Conservation (phyloP, 2,888 invertebrate species). For the Linnaemya tessellans region DNA sequence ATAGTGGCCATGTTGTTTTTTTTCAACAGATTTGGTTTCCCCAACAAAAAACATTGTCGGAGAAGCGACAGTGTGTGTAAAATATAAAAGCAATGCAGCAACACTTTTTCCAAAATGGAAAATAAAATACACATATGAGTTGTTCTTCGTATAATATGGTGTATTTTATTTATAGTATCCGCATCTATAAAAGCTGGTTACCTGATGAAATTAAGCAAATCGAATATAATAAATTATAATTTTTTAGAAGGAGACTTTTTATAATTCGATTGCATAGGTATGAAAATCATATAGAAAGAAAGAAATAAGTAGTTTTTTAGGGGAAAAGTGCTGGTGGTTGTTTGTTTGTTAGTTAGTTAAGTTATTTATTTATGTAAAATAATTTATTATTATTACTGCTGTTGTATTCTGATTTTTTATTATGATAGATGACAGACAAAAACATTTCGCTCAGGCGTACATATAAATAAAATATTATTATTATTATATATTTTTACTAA, state of each 20-base stretch:
- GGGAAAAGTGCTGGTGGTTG: background rate
- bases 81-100: slow-evolving; percentile 6
- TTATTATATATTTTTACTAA: background rate
- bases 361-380: slow-evolving; percentile 54
- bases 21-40: slow-evolving; percentile 72
- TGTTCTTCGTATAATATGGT: slow-evolving; percentile 28
- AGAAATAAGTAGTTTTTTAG: background rate
- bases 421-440: background rate
- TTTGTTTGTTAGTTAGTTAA: too few species aligned
- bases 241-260: slow-evolving; percentile 78
- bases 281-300: slow-evolving; percentile 5
- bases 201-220: slow-evolving; percentile 83
- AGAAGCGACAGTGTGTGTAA: slow-evolving; percentile 4
- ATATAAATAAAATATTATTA: background rate
- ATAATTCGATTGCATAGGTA: background rate
- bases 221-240: slow-evolving; percentile 84
- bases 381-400: slow-evolving; percentile 39
- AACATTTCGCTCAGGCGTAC: background rate
- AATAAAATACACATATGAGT: slow-evolving; percentile 14
- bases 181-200: slow-evolving; percentile 76
- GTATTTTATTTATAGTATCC: background rate
- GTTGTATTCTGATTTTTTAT: background rate
- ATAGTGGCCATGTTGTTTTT: slow-evolving; percentile 81
- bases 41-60: slow-evolving; percentile 13
- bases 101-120: background rate